These are phyloP conservation scores for Clepsis dumicolana DNA, from an alignment of 2,888 invertebrate species.

Conservation along the genomic window DNA sequence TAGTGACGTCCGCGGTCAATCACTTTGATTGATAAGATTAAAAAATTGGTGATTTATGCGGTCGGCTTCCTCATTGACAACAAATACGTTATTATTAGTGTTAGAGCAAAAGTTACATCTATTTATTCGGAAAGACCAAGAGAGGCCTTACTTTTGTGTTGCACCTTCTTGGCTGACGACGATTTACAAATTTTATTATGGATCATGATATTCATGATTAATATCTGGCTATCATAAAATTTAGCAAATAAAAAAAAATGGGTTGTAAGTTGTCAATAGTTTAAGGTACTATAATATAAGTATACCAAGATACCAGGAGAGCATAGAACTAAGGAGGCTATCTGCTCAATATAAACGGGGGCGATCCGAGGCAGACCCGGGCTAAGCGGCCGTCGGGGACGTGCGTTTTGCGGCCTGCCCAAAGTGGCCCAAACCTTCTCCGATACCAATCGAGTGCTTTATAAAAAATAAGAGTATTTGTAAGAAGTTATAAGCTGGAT, in stretches of 20 bases:
- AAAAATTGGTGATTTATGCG: neutral
- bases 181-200: no score
- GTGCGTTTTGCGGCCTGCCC: neutral
- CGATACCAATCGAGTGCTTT: neutral
- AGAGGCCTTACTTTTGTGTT: no score
- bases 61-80: neutral
- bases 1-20: slow-evolving; percentile 13
- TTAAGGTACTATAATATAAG: no score
- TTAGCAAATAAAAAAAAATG: no score
- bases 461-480: neutral
- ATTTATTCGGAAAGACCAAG: neutral
- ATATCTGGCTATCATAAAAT: no score
- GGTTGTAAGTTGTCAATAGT: no score
- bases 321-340: slow-evolving; percentile 57
- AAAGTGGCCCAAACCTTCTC: neutral
- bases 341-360: slow-evolving; percentile 81
- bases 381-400: slow-evolving; percentile 78
- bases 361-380: slow-evolving; percentile 70
- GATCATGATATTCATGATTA: no score
- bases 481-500: neutral
- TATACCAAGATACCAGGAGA: slow-evolving; percentile 22
- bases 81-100: neutral
- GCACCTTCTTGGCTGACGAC: no score
- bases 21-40: slow-evolving; percentile 13
- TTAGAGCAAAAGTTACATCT: neutral